Base-by-base conservation (phyloP, 2,888 invertebrate genomes). In the Papilio gigon region DNA sequence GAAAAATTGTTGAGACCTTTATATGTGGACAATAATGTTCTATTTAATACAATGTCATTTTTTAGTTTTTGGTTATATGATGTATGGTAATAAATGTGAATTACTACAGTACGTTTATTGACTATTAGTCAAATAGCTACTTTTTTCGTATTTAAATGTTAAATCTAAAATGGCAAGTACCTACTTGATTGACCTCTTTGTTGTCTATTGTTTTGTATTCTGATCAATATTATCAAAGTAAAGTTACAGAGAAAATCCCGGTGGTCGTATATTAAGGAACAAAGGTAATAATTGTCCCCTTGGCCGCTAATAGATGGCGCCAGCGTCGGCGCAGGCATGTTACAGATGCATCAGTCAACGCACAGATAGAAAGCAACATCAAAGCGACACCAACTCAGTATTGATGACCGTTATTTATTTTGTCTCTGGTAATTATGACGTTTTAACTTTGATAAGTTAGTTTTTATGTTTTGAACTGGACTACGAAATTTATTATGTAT, bases 361-460 rank as follows among this genome's bases (percentile, higher is more conserved):
- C 68, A 47, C n/a, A 68, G 59, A 47, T 63, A 44, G 63, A 58
- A 63, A 20, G 58, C 47, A 63, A 68, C 68, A 59, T 68, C 63
- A 68, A 68, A 68, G 63, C 20, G 17, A 47, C 33, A 33, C 17
- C 35, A 50, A n/a, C 65, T 25, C 65, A 27, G 12, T 37, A 27
- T 40, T 61, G 35, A 47, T 27, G 60, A 22, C 17, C 20, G 30
- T 42, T 27, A 25, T 56, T 67, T 35, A 33, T 67, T 56, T 56
- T 61, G 27, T 40, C 37, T 68, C 44, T 42, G 30, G 60, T 60
- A 59, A 35, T 40, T 53, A 56, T 47, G 71, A 67, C 66, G 50
- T 50, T 50, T 50, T 6, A 50, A 27, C 6, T 50, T 50, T 50
- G 50, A 50, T 50, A 50, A 27, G 25, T 27, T 50, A 25, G 27